Evolutionary conservation across 2,797 vertebrate species (phyloP).

Genomic region (Spinibarbus caldwelli): DNA sequence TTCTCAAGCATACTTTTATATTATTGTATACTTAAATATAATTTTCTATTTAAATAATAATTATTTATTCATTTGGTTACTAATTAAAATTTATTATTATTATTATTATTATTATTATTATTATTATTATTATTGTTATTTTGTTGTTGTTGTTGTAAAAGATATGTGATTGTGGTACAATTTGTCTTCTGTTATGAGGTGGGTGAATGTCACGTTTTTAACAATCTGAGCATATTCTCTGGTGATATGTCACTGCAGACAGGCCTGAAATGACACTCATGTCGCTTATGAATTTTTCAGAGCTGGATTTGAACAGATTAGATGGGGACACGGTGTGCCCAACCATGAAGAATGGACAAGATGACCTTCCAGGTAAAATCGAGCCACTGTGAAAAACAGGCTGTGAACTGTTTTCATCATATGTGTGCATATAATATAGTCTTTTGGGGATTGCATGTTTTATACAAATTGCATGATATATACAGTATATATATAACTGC

Average conservation of each 20-base stretch:
- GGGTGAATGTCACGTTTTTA: neutral
- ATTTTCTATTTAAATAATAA: neutral
- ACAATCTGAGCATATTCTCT: neutral
- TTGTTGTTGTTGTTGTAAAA: neutral
- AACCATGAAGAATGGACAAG: constrained; percentile 79
- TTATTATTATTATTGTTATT: neutral
- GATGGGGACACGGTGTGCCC: constrained; percentile 82
- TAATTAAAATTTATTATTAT: neutral
- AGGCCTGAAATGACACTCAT: constrained; percentile 14
- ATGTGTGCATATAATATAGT: neutral
- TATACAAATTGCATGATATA: neutral
- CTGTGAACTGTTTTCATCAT: neutral
- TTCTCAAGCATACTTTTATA: too few relatives aligned
- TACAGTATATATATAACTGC: too few relatives aligned
- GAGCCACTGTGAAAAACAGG: neutral
- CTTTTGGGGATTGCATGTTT: neutral
- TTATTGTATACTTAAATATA: neutral
- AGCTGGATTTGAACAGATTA: constrained; percentile 80
- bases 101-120: neutral
- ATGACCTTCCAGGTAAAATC: constrained; percentile 84
- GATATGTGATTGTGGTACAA: neutral
- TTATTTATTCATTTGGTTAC: too few relatives aligned
- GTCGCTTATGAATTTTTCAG: constrained; percentile 64
- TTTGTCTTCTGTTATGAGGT: neutral
- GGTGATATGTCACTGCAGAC: constrained; percentile 3